These are phyloP conservation scores for Venusia cambrica DNA, from an alignment of 2,888 invertebrate species.

Conservation along the genomic window DNA sequence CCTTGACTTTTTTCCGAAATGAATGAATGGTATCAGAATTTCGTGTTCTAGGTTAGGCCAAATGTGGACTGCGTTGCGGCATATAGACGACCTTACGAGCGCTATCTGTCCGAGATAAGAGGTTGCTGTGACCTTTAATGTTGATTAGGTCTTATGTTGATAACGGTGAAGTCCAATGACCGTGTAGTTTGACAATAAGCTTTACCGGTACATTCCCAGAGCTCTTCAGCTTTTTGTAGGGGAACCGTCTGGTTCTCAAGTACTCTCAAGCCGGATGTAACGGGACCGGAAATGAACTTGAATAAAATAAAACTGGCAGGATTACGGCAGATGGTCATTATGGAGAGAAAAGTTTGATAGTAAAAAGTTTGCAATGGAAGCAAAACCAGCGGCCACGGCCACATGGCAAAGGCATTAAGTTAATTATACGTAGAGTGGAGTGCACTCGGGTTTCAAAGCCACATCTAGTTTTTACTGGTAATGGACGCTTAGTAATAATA, in stretches of 20 bases:
- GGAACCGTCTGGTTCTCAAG: constrained; percentile 52
- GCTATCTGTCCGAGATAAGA: constrained; percentile 70
- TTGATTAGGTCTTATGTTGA: constrained; percentile 61
- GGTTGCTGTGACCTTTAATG: constrained; percentile 73
- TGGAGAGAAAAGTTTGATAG: constrained; percentile 43
- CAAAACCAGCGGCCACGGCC: constrained; percentile 25
- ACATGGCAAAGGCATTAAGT: constrained; percentile 43
- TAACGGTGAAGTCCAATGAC: constrained; percentile 72
- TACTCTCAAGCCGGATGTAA: constrained; percentile 69
- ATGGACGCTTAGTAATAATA: constrained; percentile 10
- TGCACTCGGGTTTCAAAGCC: constrained; percentile 12
- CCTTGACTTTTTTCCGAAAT: constrained; percentile 59
- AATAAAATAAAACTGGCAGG: constrained; percentile 53
- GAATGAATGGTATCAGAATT: constrained; percentile 40
- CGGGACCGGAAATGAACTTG: constrained; percentile 67
- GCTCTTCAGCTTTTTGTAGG: constrained; percentile 39
- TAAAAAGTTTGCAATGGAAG: constrained; percentile 40
- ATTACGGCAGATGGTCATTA: constrained; percentile 56
- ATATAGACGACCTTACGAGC: constrained; percentile 60
- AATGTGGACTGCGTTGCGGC: constrained; percentile 53
- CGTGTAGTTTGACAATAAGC: constrained; percentile 48
- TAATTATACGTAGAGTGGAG: constrained; percentile 35
- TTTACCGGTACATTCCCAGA: constrained; percentile 44
- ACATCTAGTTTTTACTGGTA: constrained; percentile 8
- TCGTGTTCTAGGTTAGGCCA: constrained; percentile 23